Evolutionary conservation across 2,797 vertebrate genomes (phyloP), one percentile per base, ranked within the genome.

Genomic region (Ctenochaetus hawaiiensis): DNA sequence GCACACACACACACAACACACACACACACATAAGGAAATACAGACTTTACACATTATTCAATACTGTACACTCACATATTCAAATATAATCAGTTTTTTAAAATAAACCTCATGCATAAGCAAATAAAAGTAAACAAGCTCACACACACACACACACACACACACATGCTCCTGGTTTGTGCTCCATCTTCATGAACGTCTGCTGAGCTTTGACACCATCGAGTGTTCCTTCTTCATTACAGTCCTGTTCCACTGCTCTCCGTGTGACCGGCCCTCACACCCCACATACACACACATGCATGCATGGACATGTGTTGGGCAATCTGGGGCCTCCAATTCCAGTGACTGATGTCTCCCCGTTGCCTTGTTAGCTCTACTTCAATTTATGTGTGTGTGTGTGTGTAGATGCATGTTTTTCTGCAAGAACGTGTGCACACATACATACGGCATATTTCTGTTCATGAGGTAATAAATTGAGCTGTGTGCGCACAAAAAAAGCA

Each of bases 271-370:
- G 26, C 26, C 26, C 26, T 7, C 16, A 51, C 56, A 72, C 41
- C 57, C 39, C 56, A 72, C 47, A 65, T 70, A 80, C 41, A 26
- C 52, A 23, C 47, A 74, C 64, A 56, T 30, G 72, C 53, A 61
- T 60, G 61, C 59, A 47, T 11, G 47, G 11, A 73, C 49, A 71
- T 37, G 23, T 68, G 56, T 67, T 65, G 30, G 59, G 16, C 44
- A 69, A 48, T 71, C 44, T 81, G 53, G 58, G 72, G 41, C 39
- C 59, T 67, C 70, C 44, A 41, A 68, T 78, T 63, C 17, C 43
- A n/a, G 49, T 57, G 67, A 81, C 74, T 69, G 66, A 86, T 77
- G 66, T 78, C 78, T 88, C 75, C 83, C 76, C 0, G 2, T 70
- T 67, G 81, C 47, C 82, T 80, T 77, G 80, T 82, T 82, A 87